Conservation (phyloP, 2,113 vertebrate species). For the Uria lomvia region DNA sequence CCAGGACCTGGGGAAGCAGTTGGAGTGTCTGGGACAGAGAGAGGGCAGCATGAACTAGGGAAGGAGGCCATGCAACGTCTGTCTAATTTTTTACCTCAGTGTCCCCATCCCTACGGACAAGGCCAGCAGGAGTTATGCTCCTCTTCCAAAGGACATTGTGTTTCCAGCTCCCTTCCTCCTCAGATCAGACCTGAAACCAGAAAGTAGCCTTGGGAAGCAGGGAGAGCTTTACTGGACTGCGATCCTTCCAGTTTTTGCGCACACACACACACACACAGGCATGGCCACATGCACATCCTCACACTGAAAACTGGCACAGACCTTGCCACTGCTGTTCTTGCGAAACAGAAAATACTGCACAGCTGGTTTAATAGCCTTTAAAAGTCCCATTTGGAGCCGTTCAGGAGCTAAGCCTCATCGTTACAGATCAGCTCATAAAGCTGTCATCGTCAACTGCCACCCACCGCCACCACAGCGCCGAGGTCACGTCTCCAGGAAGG, state of each 20-base stretch:
- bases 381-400: constrained; percentile 21
- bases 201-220: not conserved
- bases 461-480: not conserved
- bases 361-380: constrained; percentile 39
- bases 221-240: not conserved
- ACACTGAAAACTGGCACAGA: not conserved
- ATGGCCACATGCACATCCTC: not conserved
- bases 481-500: not conserved
- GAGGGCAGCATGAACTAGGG: not conserved
- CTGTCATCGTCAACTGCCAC: constrained; percentile 29
- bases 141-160: not conserved
- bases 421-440: constrained; percentile 19
- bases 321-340: not conserved
- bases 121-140: not conserved
- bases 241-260: not conserved
- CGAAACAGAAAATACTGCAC: constrained; percentile 34
- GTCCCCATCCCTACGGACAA: not conserved
- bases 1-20: not conserved
- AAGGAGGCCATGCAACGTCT: not conserved
- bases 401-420: constrained; percentile 3
- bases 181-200: not conserved
- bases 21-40: not conserved
- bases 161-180: not conserved
- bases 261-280: accelerated
- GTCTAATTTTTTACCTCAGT: not conserved